These are phyloP conservation scores for Scelioninae gen. 1 DNA, from an alignment of 2,888 invertebrate species.

Conservation along the genomic window DNA sequence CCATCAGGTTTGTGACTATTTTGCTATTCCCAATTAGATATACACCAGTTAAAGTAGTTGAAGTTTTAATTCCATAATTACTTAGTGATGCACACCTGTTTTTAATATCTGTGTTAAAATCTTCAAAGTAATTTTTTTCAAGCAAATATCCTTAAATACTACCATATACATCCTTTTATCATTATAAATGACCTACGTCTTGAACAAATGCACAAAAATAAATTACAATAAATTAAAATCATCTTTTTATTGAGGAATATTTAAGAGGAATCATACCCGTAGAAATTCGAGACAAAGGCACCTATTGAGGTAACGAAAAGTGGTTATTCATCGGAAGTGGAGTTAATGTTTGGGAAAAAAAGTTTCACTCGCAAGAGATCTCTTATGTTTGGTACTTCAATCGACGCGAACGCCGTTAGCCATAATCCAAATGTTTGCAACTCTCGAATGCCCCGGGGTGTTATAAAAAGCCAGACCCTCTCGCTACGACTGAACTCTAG, in stretches of 20 bases:
- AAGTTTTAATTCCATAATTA: too few species aligned
- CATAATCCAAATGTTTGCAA: conserved; percentile 40
- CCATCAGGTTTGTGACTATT: too few species aligned
- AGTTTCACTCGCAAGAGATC: conserved; percentile 33
- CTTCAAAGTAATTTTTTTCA: too few species aligned
- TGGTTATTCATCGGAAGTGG: conserved; percentile 52
- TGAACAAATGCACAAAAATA: background rate
- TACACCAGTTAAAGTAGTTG: too few species aligned
- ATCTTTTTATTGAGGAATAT: background rate
- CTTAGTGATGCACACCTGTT: too few species aligned
- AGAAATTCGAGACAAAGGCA: conserved; percentile 27
- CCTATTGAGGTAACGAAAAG: conserved; percentile 53
- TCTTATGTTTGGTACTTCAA: conserved; percentile 56
- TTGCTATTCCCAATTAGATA: too few species aligned
- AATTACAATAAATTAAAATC: conserved; percentile 18
- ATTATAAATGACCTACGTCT: background rate
- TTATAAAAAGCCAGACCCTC: conserved; percentile 31
- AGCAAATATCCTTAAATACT: too few species aligned
- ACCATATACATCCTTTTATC: too few species aligned
- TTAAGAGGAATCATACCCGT: conserved; percentile 9
- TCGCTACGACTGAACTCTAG: background rate
- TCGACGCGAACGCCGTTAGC: conserved; percentile 47
- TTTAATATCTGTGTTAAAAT: too few species aligned
- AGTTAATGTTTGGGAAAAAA: conserved; percentile 40
- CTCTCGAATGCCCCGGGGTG: conserved; percentile 14